phyloP scores from a whole-genome alignment of 2,797 vertebrate species.

The Silurus lanzhouensis region DNA sequence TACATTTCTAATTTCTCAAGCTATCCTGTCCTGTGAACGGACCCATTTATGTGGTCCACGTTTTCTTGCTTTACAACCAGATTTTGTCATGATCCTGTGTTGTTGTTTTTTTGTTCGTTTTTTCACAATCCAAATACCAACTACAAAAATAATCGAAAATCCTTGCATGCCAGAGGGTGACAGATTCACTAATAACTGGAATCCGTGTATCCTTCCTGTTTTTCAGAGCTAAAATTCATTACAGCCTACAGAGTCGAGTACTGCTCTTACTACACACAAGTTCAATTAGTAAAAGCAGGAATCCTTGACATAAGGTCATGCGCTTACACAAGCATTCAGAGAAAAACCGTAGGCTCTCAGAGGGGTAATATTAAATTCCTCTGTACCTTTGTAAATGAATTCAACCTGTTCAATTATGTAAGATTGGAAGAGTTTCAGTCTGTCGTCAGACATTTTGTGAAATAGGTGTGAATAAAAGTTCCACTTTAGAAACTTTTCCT shows the following conservation, averaged over 20 bases:
- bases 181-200: background rate
- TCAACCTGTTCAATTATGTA: constrained; percentile 45
- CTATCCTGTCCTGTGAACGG: too few relatives aligned
- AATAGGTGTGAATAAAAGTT: constrained; percentile 40
- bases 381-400: constrained; percentile 46
- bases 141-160: too few relatives aligned
- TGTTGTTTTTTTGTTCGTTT: too few relatives aligned
- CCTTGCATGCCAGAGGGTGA: too few relatives aligned
- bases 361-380: constrained; percentile 44
- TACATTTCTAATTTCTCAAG: too few relatives aligned
- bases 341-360: constrained; percentile 8
- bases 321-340: constrained; percentile 22
- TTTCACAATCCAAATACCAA: too few relatives aligned
- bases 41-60: too few relatives aligned
- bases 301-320: constrained; percentile 48
- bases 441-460: constrained; percentile 36
- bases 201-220: background rate
- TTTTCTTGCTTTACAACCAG: too few relatives aligned
- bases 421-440: constrained; percentile 2
- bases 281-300: constrained; percentile 42
- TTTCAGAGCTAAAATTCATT: constrained; percentile 17
- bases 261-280: constrained; percentile 12
- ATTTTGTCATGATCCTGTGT: too few relatives aligned
- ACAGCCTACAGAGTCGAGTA: constrained; percentile 20
- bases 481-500: constrained; percentile 17